Conservation (phyloP, 2,888 invertebrate genomes). For the Lasioglossum malachurum region DNA sequence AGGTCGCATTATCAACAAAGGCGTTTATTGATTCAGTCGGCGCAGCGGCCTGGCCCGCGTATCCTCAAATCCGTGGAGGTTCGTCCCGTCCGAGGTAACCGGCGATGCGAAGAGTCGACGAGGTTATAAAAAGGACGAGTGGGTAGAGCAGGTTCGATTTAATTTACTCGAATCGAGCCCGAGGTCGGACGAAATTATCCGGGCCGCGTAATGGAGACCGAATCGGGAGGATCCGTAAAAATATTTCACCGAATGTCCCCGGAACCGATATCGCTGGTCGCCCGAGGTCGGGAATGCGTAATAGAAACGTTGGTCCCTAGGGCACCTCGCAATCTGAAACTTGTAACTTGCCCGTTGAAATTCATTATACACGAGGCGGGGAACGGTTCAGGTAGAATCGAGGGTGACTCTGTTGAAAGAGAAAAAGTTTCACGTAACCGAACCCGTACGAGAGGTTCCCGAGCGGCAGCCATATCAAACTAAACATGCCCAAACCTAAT, state of each 20-base stretch:
- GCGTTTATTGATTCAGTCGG: slow-evolving; percentile 54
- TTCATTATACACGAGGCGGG: neutral
- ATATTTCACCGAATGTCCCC: neutral
- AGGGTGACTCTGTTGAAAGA: neutral
- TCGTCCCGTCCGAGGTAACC: slow-evolving; percentile 25
- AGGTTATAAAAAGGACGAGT: slow-evolving; percentile 13
- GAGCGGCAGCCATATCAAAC: neutral
- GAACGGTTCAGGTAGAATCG: neutral
- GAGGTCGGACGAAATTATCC: slow-evolving; percentile 33
- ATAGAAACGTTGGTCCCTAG: neutral
- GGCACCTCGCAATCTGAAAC: neutral
- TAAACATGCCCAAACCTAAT: neutral
- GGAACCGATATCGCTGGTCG: neutral
- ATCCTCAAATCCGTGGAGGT: slow-evolving; percentile 40
- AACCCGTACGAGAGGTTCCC: neutral
- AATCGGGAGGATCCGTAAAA: slow-evolving; percentile 11
- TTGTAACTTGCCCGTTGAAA: neutral
- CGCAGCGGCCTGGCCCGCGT: slow-evolving; percentile 3
- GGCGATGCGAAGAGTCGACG: slow-evolving; percentile 21
- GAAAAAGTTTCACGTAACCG: too few species aligned
- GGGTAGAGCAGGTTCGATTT: neutral
- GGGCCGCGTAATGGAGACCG: neutral
- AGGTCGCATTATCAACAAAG: slow-evolving; percentile 39
- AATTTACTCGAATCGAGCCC: slow-evolving; percentile 15
- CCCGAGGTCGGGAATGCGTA: slow-evolving; percentile 3